phyloP scores from a whole-genome alignment of 2,888 invertebrate genomes.

The Parnassius mnemosyne region DNA sequence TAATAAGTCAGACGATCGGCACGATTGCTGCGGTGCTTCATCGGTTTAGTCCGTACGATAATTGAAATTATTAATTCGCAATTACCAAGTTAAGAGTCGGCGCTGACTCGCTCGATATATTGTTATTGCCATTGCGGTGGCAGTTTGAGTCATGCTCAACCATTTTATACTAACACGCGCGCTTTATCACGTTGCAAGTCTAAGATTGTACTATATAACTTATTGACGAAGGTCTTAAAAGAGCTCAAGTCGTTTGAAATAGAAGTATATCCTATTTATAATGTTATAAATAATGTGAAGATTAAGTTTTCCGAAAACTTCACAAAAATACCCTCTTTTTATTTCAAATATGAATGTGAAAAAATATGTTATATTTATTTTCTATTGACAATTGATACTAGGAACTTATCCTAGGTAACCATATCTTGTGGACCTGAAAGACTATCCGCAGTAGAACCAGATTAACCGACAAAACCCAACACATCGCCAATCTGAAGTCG shows the following conservation, averaged over 20 bases:
- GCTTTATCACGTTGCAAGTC: conserved; percentile 8
- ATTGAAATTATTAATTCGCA: conserved; percentile 53
- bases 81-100: conserved; percentile 39
- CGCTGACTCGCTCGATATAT: conserved; percentile 32
- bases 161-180: conserved; percentile 12
- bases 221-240: conserved; percentile 7
- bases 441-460: too few relatives aligned
- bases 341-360: too few relatives aligned
- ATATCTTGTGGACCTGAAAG: too few relatives aligned
- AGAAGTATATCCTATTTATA: too few relatives aligned
- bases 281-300: too few relatives aligned
- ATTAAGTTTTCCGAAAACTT: too few relatives aligned
- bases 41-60: conserved; percentile 46
- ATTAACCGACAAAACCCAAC: too few relatives aligned
- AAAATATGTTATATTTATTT: too few relatives aligned
- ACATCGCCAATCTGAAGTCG: too few relatives aligned
- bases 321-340: too few relatives aligned
- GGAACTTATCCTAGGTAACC: too few relatives aligned
- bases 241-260: neutral
- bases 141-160: conserved; percentile 12
- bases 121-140: conserved; percentile 28
- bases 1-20: conserved; percentile 51
- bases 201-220: neutral
- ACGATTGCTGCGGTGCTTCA: conserved; percentile 42
- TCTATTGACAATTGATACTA: too few relatives aligned